These are phyloP conservation scores for Drosophila nebulosa DNA, from an alignment of 1,140 invertebrate species.

Conservation along the genomic window DNA sequence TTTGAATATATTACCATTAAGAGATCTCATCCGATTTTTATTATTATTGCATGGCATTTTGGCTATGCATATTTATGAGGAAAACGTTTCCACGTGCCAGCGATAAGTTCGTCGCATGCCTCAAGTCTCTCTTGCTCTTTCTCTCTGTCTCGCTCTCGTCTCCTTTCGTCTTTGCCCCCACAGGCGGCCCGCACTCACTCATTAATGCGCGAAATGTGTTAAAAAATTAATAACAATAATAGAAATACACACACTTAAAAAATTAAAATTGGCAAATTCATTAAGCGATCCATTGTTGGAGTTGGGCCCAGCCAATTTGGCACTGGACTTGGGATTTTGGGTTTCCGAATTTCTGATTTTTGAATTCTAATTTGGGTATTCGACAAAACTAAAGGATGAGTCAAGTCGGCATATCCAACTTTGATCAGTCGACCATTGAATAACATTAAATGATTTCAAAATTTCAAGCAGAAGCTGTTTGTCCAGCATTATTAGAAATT, in stretches of 20 bases:
- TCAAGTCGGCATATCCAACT: slow-evolving; percentile 42
- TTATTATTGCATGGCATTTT: slow-evolving; percentile 3
- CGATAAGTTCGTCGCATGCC: slow-evolving; percentile 22
- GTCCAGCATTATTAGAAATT: not conserved
- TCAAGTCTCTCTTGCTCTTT: not conserved
- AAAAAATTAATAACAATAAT: slow-evolving; percentile 67
- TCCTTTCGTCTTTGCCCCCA: not conserved
- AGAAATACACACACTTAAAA: not conserved
- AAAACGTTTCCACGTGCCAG: slow-evolving; percentile 61
- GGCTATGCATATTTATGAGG: slow-evolving; percentile 66
- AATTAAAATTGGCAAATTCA: slow-evolving; percentile 61
- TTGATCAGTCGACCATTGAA: slow-evolving; percentile 25
- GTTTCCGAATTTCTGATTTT: not conserved
- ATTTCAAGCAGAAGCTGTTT: not conserved
- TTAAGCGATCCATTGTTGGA: slow-evolving; percentile 54
- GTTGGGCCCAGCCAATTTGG: slow-evolving; percentile 42
- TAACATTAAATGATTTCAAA: not conserved
- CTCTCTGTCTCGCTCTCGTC: not conserved
- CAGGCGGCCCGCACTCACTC: slow-evolving; percentile 25
- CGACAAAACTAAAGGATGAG: slow-evolving; percentile 15
- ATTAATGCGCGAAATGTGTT: slow-evolving; percentile 67
- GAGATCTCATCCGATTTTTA: slow-evolving; percentile 6
- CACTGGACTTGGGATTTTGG: slow-evolving; percentile 8
- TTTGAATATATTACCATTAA: slow-evolving; percentile 37
- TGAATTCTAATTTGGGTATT: not conserved